phyloP scores from a whole-genome alignment of 2,797 vertebrate genomes.

The Muraenolepis orangiensis region DNA sequence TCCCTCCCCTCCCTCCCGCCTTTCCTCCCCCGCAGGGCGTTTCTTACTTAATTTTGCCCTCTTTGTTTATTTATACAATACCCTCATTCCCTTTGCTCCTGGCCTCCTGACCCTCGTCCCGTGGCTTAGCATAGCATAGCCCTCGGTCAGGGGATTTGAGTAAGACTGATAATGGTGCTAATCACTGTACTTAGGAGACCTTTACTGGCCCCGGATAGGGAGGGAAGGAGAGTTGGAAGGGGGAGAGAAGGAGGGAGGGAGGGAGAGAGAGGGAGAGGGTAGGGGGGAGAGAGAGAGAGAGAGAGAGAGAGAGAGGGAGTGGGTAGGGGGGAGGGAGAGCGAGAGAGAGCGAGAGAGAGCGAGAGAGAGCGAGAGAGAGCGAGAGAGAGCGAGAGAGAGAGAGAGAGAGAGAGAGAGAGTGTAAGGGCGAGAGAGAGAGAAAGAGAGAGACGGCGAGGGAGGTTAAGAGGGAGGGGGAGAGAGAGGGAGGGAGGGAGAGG shows the following conservation, averaged over 20 bases:
- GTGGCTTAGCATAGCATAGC: not conserved
- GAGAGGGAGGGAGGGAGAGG: conserved; percentile 47
- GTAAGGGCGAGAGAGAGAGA: no score
- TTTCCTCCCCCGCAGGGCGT: not conserved
- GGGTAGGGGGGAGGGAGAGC: no score
- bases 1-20: no score
- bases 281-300: not conserved
- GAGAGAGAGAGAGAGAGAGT: no score
- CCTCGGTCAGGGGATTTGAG: conserved; percentile 32
- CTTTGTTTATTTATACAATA: not conserved
- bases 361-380: no score
- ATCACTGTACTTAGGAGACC: conserved; percentile 46
- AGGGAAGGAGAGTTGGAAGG: conserved; percentile 45
- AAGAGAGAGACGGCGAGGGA: conserved; percentile 12
- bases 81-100: not conserved
- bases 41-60: not conserved
- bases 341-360: no score
- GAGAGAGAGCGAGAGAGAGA: not conserved
- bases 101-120: not conserved
- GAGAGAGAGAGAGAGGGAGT: conserved; percentile 34
- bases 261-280: conserved; percentile 28
- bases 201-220: conserved; percentile 37
- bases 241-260: conserved; percentile 37
- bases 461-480: conserved; percentile 23
- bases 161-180: conserved; percentile 46